Evolutionary conservation across 2,888 invertebrate genomes (phyloP).

Genomic region (Pyralis farinalis): DNA sequence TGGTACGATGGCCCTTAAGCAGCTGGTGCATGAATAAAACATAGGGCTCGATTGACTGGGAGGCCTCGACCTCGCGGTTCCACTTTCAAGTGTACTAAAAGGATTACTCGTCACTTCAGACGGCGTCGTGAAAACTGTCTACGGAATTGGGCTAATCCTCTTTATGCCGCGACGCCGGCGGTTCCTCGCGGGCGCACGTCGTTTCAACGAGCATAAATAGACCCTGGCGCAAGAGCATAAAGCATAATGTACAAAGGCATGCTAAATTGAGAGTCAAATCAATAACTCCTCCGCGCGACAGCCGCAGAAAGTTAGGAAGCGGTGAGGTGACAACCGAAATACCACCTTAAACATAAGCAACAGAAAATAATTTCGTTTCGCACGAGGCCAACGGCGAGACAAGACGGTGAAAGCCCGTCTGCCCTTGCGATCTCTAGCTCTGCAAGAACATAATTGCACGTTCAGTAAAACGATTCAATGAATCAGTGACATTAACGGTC

Average conservation of each 20-base stretch:
- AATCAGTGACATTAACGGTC: slow-evolving; percentile 43
- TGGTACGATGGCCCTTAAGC: slow-evolving; percentile 38
- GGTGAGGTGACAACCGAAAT: slow-evolving; percentile 36
- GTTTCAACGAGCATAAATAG: slow-evolving; percentile 29
- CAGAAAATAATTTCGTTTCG: slow-evolving; percentile 44
- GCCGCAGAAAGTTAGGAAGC: slow-evolving; percentile 55
- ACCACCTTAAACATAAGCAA: slow-evolving; percentile 41
- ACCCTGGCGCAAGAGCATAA: slow-evolving; percentile 31
- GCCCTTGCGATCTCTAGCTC: slow-evolving; percentile 71
- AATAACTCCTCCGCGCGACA: slow-evolving; percentile 53
- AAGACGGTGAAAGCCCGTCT: slow-evolving; percentile 71
- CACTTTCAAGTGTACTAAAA: slow-evolving; percentile 41
- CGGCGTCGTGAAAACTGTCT: slow-evolving; percentile 36
- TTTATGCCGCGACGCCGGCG: slow-evolving; percentile 28
- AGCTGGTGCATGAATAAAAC: slow-evolving; percentile 40
- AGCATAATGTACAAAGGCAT: slow-evolving; percentile 38
- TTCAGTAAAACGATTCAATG: slow-evolving; percentile 59
- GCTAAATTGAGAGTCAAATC: slow-evolving; percentile 48
- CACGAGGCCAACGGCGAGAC: slow-evolving; percentile 36
- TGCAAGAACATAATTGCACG: slow-evolving; percentile 63
- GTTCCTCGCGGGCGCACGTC: slow-evolving; percentile 24
- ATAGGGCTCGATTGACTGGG: slow-evolving; percentile 34
- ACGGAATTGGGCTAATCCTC: slow-evolving; percentile 49
- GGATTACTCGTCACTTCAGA: slow-evolving; percentile 41
- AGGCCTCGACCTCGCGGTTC: slow-evolving; percentile 38